These are phyloP conservation scores for Pterocles gutturalis DNA, from an alignment of 2,113 vertebrate genomes.

Conservation along the genomic window DNA sequence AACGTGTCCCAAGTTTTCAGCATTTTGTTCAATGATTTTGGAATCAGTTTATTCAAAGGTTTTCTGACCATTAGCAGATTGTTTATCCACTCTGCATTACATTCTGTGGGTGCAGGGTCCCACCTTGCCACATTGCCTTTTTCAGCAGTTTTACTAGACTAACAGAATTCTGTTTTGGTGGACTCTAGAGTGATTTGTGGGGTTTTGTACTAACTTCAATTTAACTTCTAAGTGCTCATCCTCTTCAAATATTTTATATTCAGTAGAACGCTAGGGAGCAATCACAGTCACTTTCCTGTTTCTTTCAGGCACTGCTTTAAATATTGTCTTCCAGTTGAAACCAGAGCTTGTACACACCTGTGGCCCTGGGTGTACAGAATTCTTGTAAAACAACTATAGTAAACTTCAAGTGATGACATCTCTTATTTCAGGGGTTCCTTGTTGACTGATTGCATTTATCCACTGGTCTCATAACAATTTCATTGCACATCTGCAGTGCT, in stretches of 20 bases:
- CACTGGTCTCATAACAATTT: constrained; percentile 44
- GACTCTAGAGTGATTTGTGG: background rate
- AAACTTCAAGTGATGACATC: background rate
- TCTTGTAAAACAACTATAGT: background rate
- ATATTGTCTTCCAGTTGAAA: background rate
- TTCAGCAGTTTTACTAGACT: background rate
- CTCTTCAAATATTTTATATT: background rate
- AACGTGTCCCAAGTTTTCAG: background rate
- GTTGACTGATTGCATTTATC: constrained; percentile 6
- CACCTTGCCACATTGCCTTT: background rate
- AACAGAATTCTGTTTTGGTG: background rate
- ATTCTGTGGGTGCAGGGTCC: background rate
- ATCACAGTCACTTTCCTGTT: background rate
- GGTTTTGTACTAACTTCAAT: background rate
- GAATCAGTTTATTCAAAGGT: background rate
- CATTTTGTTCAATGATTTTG: background rate
- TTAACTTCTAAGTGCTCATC: background rate
- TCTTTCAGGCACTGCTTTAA: background rate
- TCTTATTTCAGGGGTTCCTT: constrained; percentile 24
- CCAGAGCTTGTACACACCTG: background rate
- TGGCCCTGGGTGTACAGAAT: background rate
- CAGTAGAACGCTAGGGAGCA: background rate
- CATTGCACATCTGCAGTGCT: constrained; percentile 55
- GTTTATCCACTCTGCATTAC: background rate
- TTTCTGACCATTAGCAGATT: background rate